Evolutionary conservation across 2,797 vertebrate species (phyloP), one percentile per base, ranked within the genome.

Genomic region (Selene dorsalis): DNA sequence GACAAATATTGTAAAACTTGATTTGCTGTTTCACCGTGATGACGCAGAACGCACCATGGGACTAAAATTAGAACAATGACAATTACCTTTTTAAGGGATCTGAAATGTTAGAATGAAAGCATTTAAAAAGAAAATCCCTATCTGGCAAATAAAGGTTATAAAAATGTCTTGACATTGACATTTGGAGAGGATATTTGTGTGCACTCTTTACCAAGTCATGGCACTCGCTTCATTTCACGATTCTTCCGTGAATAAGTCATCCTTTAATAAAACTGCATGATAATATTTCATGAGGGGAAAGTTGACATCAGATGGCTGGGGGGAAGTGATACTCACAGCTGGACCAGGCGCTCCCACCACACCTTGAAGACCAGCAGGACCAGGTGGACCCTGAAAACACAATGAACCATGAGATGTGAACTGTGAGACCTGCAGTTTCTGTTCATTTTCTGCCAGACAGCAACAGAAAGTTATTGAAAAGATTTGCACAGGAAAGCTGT

Each of bases 331-430:
- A 98, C 97, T 98, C 87, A 99, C 98, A 90, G 98, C 97, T 88
- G 98, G 97, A 79, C 98, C 98, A 47, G 98, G 98, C 82, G 97
- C 97, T 76, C 98, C 98, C 48, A 99, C 91, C 32, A 97, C 97
- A 81, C 98, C 98, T 90, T 98, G 98, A 85, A 97, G 95, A 86
- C 98, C 98, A 4, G 91, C 93, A 0, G 97, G 93, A 75, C 98
- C 98, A 0, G 97, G 95, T 69, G 98, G 98, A 90, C 98, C 98
- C 98, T 99, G 72, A 18, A 83, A 69, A 71, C 5, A 85, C 26
- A 63, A n/a, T 16, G 20, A 55, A 60, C 3, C 39, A 62, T 8
- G 14, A 72, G 1, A 63, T 10, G 20, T 22, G 13, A 12, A 61
- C 10, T n/a, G 11, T 65, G 24, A 52, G 9, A 69, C 0, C 12